phyloP scores from a whole-genome alignment of 2,888 invertebrate species.

The Drosophila phalerata region DNA sequence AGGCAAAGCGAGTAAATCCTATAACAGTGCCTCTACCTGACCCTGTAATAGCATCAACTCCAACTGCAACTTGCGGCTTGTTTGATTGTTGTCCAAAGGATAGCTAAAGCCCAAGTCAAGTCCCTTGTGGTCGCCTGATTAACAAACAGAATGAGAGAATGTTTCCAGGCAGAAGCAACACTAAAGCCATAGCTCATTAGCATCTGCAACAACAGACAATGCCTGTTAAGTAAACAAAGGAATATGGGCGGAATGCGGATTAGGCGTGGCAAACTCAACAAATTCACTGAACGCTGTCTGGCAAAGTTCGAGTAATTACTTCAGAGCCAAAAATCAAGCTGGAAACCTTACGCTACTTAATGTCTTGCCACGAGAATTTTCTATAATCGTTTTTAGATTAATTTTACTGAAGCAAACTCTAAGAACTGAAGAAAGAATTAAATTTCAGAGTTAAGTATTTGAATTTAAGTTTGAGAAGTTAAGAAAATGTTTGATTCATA shows the following conservation, averaged over 20 bases:
- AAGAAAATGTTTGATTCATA: too few relatives aligned
- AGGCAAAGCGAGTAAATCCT: background rate
- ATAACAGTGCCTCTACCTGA: background rate
- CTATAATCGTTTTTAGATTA: background rate
- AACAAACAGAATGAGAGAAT: conserved; percentile 18
- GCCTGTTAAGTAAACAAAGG: conserved; percentile 6
- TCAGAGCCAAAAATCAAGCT: background rate
- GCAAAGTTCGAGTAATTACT: conserved; percentile 4
- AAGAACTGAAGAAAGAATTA: too few relatives aligned
- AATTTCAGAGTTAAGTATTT: background rate
- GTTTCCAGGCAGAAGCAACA: conserved; percentile 7
- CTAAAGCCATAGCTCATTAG: conserved; percentile 40
- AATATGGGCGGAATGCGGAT: background rate
- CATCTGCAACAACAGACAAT: conserved; percentile 31
- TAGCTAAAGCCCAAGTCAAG: conserved; percentile 8
- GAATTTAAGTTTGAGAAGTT: background rate
- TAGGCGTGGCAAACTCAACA: conserved; percentile 1
- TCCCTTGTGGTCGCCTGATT: conserved; percentile 28
- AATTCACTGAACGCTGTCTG: background rate
- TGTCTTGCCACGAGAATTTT: background rate
- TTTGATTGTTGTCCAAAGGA: conserved; percentile 13
- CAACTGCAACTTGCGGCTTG: conserved; percentile 19
- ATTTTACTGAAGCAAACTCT: background rate
- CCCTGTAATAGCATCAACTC: background rate
- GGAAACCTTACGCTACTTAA: conserved; percentile 1